A percentile compares a stretch with the other conserved stretches of the same genome.
Evolutionary conservation across 2,888 invertebrate genomes (phyloP).

Genomic region (Nemapogon koenigi): DNA sequence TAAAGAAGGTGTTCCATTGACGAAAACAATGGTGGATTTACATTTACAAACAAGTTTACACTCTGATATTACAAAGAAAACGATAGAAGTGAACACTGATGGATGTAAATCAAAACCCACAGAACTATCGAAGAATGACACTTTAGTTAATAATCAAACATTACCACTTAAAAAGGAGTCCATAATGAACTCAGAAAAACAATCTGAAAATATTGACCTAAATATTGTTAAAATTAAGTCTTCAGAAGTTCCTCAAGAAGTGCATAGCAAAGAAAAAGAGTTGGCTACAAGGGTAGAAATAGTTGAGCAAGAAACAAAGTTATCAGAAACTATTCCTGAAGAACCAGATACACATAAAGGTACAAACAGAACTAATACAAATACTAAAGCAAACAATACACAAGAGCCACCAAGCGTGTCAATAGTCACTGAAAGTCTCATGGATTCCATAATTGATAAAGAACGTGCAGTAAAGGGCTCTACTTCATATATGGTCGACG

Average conservation of each 20-base stretch:
- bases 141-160: too few relatives aligned
- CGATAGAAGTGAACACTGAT: slow-evolving; percentile 54
- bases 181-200: too few relatives aligned
- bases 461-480: too few relatives aligned
- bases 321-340: slow-evolving; percentile 6
- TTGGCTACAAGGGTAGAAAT: slow-evolving; percentile 4
- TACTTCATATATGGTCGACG: too few relatives aligned
- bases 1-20: slow-evolving; percentile 51
- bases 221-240: slow-evolving; percentile 10
- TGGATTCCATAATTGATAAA: too few relatives aligned
- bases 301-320: slow-evolving; percentile 11
- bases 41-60: slow-evolving; percentile 50
- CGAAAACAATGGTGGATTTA: slow-evolving; percentile 53
- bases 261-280: background rate
- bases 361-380: slow-evolving; percentile 5
- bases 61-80: slow-evolving; percentile 51
- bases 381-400: slow-evolving; percentile 8
- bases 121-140: too few relatives aligned
- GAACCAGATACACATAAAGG: slow-evolving; percentile 14
- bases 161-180: too few relatives aligned
- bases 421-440: too few relatives aligned
- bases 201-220: too few relatives aligned
- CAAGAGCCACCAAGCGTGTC: too few relatives aligned
- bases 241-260: slow-evolving; percentile 8
- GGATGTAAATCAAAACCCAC: slow-evolving; percentile 31